Evolutionary conservation across 2,888 invertebrate genomes (phyloP).

Genomic region (Ectemnius cavifrons): DNA sequence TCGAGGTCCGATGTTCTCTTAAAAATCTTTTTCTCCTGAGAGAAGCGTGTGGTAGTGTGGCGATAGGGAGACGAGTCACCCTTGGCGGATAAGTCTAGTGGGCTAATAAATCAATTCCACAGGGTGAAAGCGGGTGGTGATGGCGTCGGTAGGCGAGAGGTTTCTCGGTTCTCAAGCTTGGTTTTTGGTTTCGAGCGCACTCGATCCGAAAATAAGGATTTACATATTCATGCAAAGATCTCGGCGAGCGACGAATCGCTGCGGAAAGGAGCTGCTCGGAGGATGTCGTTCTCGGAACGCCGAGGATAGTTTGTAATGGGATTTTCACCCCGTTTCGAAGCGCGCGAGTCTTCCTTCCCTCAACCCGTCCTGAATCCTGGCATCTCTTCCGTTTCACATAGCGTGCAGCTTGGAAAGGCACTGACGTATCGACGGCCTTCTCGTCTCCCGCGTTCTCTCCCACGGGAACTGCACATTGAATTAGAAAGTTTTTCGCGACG

Average conservation of each 20-base stretch:
- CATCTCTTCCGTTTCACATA: too few relatives aligned
- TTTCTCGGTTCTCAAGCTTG: slow-evolving; percentile 68
- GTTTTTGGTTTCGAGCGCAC: slow-evolving; percentile 77
- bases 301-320: slow-evolving; percentile 75
- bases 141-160: slow-evolving; percentile 40
- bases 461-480: slow-evolving; percentile 20
- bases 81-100: slow-evolving; percentile 56
- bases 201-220: slow-evolving; percentile 78
- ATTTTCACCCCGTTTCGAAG: slow-evolving; percentile 67
- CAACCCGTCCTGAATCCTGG: background rate
- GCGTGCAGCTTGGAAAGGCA: slow-evolving; percentile 30
- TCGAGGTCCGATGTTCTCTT: too few relatives aligned
- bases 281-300: slow-evolving; percentile 60
- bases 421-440: slow-evolving; percentile 50
- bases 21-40: slow-evolving; percentile 12
- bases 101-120: slow-evolving; percentile 76
- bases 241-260: slow-evolving; percentile 64
- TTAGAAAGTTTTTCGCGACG: slow-evolving; percentile 35
- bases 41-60: slow-evolving; percentile 14
- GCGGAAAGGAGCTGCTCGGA: slow-evolving; percentile 53
- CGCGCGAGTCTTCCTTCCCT: slow-evolving; percentile 8
- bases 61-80: slow-evolving; percentile 27
- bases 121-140: slow-evolving; percentile 53
- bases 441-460: slow-evolving; percentile 11
- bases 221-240: slow-evolving; percentile 77